phyloP scores from a whole-genome alignment of 2,113 vertebrate species.

The Geothlypis trichas region DNA sequence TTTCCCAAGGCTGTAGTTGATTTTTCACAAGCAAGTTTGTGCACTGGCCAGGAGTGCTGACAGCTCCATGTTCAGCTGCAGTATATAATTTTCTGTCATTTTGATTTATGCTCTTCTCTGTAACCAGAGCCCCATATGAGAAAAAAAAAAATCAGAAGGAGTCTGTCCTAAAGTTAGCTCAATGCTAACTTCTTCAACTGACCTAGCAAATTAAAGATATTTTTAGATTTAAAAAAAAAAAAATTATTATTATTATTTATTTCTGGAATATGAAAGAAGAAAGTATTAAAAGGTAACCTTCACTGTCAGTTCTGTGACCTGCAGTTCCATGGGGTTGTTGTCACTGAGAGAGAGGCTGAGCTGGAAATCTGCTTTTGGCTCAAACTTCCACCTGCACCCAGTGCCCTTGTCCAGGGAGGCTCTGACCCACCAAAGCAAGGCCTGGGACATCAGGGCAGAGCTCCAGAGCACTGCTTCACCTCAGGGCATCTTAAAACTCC shows the following conservation, averaged over 20 bases:
- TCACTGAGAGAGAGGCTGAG: neutral
- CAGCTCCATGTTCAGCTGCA: conserved; percentile 48
- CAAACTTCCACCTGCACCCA: neutral
- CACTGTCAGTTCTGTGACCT: neutral
- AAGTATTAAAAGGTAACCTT: neutral
- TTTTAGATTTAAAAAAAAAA: neutral
- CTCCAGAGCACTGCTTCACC: neutral
- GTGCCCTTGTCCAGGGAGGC: neutral
- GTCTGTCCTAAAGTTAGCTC: neutral
- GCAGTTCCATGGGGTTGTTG: neutral
- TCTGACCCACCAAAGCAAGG: fast-evolving
- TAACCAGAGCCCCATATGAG: neutral
- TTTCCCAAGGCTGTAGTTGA: conserved; percentile 2
- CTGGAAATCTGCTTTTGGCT: neutral
- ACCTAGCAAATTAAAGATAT: neutral
- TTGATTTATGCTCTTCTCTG: conserved; percentile 36
- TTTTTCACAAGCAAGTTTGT: neutral
- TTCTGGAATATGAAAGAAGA: neutral
- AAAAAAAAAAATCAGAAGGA: neutral
- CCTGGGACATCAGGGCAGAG: neutral
- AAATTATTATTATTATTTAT: neutral
- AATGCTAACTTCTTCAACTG: neutral
- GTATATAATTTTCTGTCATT: conserved; percentile 40
- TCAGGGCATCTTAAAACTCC: neutral
- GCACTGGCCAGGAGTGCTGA: neutral